Conservation (phyloP, 2,113 vertebrate genomes). For the Aramus guarauna region DNA sequence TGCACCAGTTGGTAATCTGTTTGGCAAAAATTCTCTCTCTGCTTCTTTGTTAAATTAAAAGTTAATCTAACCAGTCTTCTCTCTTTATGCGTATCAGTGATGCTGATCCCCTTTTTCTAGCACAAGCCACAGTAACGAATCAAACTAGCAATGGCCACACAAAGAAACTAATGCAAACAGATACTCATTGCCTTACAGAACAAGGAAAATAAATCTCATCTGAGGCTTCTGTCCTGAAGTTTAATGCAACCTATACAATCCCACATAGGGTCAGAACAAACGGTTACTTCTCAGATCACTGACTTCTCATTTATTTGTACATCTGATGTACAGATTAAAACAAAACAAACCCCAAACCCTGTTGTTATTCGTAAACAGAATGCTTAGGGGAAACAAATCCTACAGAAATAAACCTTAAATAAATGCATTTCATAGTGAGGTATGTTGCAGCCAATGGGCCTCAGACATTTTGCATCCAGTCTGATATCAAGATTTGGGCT, state of each 20-base stretch:
- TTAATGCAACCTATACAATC: not conserved
- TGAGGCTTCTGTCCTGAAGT: not conserved
- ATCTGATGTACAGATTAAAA: not conserved
- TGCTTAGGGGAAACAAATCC: not conserved
- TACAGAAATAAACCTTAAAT: not conserved
- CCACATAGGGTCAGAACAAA: not conserved
- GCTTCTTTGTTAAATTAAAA: conserved; percentile 23
- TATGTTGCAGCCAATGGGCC: not conserved
- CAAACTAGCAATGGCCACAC: not conserved
- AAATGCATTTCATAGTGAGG: not conserved
- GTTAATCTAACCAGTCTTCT: not conserved
- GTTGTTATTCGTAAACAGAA: not conserved
- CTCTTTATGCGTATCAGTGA: not conserved
- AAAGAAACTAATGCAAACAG: not conserved
- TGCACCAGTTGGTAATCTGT: not conserved
- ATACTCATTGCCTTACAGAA: not conserved
- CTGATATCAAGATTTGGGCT: not conserved
- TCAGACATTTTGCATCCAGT: not conserved
- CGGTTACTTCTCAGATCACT: not conserved
- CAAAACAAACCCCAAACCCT: not conserved
- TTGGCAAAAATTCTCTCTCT: not conserved
- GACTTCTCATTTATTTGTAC: not conserved
- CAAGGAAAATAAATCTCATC: not conserved
- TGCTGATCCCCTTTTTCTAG: not conserved
- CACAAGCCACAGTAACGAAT: not conserved